Percentiles rank a stretch among this genome's conserved stretches.
phyloP scores from a whole-genome alignment of 2,797 vertebrate genomes.

The Ptychadena robeensis region DNA sequence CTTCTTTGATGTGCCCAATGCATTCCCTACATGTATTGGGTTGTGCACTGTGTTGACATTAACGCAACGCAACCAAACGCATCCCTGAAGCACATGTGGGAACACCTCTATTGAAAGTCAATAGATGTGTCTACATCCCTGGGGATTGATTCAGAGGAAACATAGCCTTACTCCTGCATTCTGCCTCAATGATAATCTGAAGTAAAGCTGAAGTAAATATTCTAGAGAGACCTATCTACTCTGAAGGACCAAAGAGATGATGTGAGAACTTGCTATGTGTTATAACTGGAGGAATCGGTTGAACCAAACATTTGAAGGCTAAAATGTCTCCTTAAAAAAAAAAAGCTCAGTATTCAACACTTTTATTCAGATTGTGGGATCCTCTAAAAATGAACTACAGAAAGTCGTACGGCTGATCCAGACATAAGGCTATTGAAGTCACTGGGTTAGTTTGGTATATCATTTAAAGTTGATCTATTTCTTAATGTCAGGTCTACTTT shows the following conservation, averaged over 20 bases:
- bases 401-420: background rate
- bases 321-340: background rate
- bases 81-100: too few species aligned
- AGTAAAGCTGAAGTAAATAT: too few species aligned
- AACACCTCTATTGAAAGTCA: too few species aligned
- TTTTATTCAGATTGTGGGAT: background rate
- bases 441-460: conserved; percentile 1
- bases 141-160: too few species aligned
- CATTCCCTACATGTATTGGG: too few species aligned
- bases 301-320: background rate
- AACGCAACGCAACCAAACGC: too few species aligned
- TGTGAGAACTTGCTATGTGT: background rate
- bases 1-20: too few species aligned
- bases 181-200: background rate
- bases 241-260: background rate
- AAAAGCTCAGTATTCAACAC: background rate
- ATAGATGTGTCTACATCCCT: too few species aligned
- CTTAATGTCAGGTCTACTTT: background rate
- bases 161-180: too few species aligned
- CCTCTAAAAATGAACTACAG: background rate
- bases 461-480: background rate
- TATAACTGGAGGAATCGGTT: background rate
- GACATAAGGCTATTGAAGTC: background rate
- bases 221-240: background rate
- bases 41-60: too few species aligned